Conservation (phyloP, 2,113 vertebrate species). For the Lampris megalopsis region DNA sequence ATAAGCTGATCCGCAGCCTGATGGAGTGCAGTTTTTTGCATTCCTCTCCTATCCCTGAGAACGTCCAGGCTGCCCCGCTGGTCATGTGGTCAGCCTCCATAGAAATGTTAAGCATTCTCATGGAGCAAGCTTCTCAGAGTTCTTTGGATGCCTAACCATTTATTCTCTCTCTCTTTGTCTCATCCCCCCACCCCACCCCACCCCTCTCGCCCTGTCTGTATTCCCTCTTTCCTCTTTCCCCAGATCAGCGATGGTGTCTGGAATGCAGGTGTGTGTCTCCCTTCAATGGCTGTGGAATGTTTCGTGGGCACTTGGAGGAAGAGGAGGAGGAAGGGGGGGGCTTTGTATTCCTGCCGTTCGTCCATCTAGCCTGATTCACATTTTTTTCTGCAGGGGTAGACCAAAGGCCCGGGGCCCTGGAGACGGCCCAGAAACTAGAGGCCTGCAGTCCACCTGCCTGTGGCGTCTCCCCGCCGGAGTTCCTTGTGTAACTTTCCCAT, state of each 20-base stretch:
- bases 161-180: slow-evolving; percentile 59
- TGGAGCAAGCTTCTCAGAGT: slow-evolving; percentile 34
- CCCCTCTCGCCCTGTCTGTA: slow-evolving; percentile 24
- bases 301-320: slow-evolving; percentile 39
- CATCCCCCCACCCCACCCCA: slow-evolving; percentile 33
- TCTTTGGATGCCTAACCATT: slow-evolving; percentile 60
- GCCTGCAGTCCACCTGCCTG: slow-evolving; percentile 38
- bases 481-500: slow-evolving; percentile 70
- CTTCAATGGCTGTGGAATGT: slow-evolving; percentile 51
- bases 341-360: slow-evolving; percentile 24
- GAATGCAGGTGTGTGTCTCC: slow-evolving; percentile 71
- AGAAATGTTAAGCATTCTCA: slow-evolving; percentile 38
- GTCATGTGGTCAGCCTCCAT: slow-evolving; percentile 56
- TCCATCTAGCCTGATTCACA: slow-evolving; percentile 50
- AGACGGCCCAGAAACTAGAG: slow-evolving; percentile 51
- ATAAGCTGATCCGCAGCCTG: slow-evolving; percentile 54
- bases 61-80: slow-evolving; percentile 30
- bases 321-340: slow-evolving; percentile 18
- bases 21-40: slow-evolving; percentile 26
- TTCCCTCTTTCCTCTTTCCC: slow-evolving; percentile 42
- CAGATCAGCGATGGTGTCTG: slow-evolving; percentile 76
- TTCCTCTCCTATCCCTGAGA: slow-evolving; percentile 44
- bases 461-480: slow-evolving; percentile 49
- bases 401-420: slow-evolving; percentile 34
- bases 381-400: slow-evolving; percentile 40